Evolutionary conservation across 2,113 vertebrate genomes (phyloP).

Genomic region (Onychostruthus taczanowskii): DNA sequence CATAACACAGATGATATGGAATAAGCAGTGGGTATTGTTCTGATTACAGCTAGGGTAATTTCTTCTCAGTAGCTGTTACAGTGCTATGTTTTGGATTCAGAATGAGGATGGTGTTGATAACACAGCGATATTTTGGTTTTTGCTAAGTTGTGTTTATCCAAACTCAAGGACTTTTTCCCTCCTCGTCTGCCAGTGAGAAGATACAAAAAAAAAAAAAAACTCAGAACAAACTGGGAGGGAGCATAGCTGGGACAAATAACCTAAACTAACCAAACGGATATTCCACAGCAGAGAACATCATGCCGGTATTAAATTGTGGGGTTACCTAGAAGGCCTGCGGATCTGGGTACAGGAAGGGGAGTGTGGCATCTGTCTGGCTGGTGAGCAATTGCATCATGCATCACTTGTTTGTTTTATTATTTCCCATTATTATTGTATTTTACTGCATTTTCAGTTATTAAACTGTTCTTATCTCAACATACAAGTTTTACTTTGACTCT

Average conservation of each 20-base stretch:
- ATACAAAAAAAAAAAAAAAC: neutral
- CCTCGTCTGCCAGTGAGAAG: neutral
- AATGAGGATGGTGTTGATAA: neutral
- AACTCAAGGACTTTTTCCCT: neutral
- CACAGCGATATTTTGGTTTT: neutral
- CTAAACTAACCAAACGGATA: neutral
- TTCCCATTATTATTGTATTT: neutral
- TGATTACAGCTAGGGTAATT: neutral
- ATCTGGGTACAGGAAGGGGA: neutral
- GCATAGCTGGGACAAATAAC: neutral
- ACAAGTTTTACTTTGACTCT: neutral
- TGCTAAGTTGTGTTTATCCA: neutral
- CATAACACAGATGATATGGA: neutral
- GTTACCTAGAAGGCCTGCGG: fast-evolving
- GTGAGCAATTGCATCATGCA: fast-evolving
- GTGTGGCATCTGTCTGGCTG: neutral
- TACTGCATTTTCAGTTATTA: neutral
- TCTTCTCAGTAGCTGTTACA: neutral
- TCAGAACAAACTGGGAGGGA: neutral
- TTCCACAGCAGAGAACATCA: neutral
- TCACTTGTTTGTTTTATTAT: neutral
- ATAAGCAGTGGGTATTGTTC: neutral
- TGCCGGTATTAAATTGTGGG: neutral
- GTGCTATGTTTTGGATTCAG: neutral
- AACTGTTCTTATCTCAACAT: neutral